Evolutionary conservation across 2,113 vertebrate species (phyloP).

Genomic region (Cinclus mexicanus): DNA sequence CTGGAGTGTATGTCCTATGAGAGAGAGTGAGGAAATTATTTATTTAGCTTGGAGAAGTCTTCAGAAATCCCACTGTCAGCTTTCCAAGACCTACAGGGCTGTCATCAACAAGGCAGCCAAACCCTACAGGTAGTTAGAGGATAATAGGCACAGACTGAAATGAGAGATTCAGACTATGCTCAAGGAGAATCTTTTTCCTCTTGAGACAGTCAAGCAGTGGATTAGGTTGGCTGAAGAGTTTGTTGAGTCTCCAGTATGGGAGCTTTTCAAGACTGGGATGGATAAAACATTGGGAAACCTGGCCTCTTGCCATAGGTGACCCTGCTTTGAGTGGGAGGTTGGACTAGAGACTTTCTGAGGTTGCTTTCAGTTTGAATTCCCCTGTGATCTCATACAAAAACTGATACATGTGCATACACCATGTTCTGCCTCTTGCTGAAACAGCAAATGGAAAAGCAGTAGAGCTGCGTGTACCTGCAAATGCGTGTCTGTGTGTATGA

Average conservation of each 20-base stretch:
- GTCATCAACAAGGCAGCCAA: not conserved
- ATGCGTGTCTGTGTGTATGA: not conserved
- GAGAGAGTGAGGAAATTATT: not conserved
- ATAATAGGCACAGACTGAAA: not conserved
- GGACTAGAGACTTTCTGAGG: not conserved
- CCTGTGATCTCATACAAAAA: not conserved
- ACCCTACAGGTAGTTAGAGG: not conserved
- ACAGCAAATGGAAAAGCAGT: not conserved
- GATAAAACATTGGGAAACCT: not conserved
- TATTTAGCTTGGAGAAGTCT: not conserved
- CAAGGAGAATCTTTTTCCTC: not conserved
- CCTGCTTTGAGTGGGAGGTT: not conserved
- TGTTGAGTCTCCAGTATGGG: not conserved
- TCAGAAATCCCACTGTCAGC: not conserved
- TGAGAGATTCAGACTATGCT: not conserved
- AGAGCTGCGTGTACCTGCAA: not conserved
- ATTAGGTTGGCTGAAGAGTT: not conserved
- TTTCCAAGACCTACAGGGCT: not conserved
- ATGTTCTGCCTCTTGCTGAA: not conserved
- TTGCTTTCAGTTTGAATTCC: not conserved
- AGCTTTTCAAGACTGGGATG: not conserved
- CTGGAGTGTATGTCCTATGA: not conserved
- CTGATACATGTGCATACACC: fast-evolving
- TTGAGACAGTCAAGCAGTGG: not conserved
- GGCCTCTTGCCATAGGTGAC: not conserved